Evolutionary conservation across 1,140 invertebrate genomes (phyloP), one percentile per base, ranked within the genome.

Genomic region (Psix sp.): DNA sequence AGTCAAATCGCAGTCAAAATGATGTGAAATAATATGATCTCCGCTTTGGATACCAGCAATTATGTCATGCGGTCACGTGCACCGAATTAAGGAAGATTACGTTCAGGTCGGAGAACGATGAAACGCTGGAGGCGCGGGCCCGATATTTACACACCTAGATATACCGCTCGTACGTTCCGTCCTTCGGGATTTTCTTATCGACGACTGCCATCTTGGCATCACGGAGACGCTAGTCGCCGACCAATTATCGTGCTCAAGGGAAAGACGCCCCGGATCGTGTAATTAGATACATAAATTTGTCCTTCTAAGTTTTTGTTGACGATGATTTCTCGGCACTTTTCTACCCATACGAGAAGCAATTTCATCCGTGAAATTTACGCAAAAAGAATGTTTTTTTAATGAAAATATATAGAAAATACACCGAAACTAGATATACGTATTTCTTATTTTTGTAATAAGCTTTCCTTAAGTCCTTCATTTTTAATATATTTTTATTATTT

Each of bases 41-140:
- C 56, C 59, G 57, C 59, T 18, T 45, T 31, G 63, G 26, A 49
- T 45, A 45, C 48, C 33, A 17, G 52, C 77, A 82, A 79, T 79
- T 77, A 79, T 70, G 77, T 76, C 73, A 77, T 70, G 68, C 71
- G 68, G 79, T 80, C 80, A 82, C 79, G 80, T 82, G 80, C 78
- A 63, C 48, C 54, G 65, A 77, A 80, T 82, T 80, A 78, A 73
- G 70, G 63, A 71, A 79, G 78, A 81, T 81, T 77, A 80, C 74
- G 56, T 71, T 74, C 63, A 71, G 56, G 29, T 49, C 60, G 59
- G 56, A 65, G 39, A 54, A 65, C 33, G 52, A 48, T 36, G 33
- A 49, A 63, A 74, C 59, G 59, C 63, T 38, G 24, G 46, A 45
- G 52, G 65, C 52, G 42, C 57, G 46, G 56, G 46, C 45, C 43